Percentiles rank a stretch among this genome's conserved stretches.
Conservation (phyloP, 2,797 vertebrate species). For the Remorina albescens region DNA sequence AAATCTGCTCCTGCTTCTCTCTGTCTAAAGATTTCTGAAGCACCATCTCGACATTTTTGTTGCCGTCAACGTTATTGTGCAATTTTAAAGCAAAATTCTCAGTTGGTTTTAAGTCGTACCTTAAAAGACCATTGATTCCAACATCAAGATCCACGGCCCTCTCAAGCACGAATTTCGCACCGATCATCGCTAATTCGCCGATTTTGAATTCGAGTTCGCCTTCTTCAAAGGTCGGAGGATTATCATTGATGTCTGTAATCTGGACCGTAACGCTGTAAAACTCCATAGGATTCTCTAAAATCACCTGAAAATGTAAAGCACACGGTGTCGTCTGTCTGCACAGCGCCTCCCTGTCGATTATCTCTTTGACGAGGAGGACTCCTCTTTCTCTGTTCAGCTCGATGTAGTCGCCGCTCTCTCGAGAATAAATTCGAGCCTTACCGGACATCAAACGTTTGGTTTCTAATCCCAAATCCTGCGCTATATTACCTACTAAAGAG, state of each 20-base stretch:
- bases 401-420: conserved; percentile 29
- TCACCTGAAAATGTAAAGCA: conserved; percentile 37
- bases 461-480: conserved; percentile 70
- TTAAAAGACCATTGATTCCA: conserved; percentile 70
- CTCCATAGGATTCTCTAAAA: conserved; percentile 40
- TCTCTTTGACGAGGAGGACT: conserved; percentile 84
- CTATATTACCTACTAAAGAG: conserved; percentile 68
- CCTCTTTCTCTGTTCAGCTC: conserved; percentile 64
- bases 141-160: conserved; percentile 80
- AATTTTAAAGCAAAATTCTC: conserved; percentile 70
- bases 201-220: conserved; percentile 70
- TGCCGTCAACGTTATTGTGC: conserved; percentile 38
- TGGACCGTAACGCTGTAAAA: conserved; percentile 26
- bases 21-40: conserved; percentile 72
- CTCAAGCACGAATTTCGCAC: conserved; percentile 76
- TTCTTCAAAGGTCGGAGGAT: conserved; percentile 68
- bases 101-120: conserved; percentile 60
- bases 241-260: conserved; percentile 34
- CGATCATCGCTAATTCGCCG: conserved; percentile 71
- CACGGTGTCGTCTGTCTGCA: conserved; percentile 20
- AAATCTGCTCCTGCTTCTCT: conserved; percentile 64
- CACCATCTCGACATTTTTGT: conserved; percentile 70
- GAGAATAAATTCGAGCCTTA: conserved; percentile 11
- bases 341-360: conserved; percentile 77
- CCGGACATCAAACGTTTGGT: conserved; percentile 42